Conservation (phyloP, 2,888 invertebrate genomes). For the Schizaphis graminum region DNA sequence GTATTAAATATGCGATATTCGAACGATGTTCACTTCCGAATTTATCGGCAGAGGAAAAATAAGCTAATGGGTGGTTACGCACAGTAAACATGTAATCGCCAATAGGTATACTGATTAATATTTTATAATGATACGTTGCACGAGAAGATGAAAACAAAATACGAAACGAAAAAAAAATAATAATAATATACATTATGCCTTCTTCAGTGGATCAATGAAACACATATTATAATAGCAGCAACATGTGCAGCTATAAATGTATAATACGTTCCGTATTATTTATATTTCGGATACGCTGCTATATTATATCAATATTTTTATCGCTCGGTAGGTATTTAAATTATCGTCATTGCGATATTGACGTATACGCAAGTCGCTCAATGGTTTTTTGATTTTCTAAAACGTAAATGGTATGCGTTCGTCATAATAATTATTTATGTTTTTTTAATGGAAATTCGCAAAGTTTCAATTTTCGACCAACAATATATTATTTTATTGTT, state of each 20-base stretch:
- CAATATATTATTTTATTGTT: background rate
- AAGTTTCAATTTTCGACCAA: background rate
- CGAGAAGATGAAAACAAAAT: background rate
- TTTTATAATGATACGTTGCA: conserved; percentile 5
- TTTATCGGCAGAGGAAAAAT: background rate
- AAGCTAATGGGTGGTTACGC: background rate
- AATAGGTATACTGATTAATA: background rate
- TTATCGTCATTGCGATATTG: background rate
- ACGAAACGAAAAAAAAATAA: conserved; percentile 15
- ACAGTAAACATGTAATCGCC: background rate
- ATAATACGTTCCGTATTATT: background rate
- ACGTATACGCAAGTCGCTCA: background rate
- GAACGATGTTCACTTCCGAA: background rate
- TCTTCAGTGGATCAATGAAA: background rate
- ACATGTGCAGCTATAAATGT: background rate
- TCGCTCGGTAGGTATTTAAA: background rate
- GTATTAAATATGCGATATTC: background rate
- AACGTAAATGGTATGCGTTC: background rate
- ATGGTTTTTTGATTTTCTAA: background rate
- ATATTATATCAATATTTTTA: background rate
- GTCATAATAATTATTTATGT: background rate
- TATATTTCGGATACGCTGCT: background rate
- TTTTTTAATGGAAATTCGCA: background rate
- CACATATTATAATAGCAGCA: background rate
- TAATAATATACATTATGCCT: background rate